Conservation (phyloP, 2,888 invertebrate species). For the Drosophila atripex region DNA sequence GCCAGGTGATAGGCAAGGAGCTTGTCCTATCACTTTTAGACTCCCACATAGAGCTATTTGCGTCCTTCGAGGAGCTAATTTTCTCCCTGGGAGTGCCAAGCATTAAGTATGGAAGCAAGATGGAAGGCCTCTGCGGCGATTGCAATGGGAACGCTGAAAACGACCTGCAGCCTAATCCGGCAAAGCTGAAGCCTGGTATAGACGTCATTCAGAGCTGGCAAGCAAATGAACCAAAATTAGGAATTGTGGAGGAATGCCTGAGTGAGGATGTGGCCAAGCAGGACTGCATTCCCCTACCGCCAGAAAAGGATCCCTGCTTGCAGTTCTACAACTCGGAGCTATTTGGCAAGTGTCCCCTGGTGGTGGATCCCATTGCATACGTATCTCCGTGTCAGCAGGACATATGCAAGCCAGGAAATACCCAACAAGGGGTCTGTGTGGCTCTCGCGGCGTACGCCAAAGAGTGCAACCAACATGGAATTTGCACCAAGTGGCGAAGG, state of each 20-base stretch:
- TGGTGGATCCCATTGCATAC: constrained; percentile 89
- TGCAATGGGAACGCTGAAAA: constrained; percentile 87
- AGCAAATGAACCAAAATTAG: constrained; percentile 84
- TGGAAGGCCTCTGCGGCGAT: constrained; percentile 93
- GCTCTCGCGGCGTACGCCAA: constrained; percentile 89
- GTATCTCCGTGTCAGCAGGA: constrained; percentile 89
- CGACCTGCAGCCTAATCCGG: constrained; percentile 86
- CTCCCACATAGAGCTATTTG: constrained; percentile 89
- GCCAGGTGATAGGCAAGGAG: constrained; percentile 86
- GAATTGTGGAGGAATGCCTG: constrained; percentile 84
- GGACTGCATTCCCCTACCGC: constrained; percentile 85
- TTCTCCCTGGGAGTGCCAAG: constrained; percentile 89
- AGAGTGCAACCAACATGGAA: constrained; percentile 88
- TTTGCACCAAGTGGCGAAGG: constrained; percentile 90
- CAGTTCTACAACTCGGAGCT: constrained; percentile 86
- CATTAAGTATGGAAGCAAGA: constrained; percentile 88
- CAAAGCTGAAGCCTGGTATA: constrained; percentile 68
- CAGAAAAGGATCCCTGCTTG: constrained; percentile 88
- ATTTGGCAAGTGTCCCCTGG: constrained; percentile 89
- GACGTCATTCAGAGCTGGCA: constrained; percentile 86
- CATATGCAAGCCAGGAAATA: constrained; percentile 85
- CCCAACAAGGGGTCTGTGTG: constrained; percentile 86
- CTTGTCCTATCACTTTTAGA: constrained; percentile 87
- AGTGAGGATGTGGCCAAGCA: constrained; percentile 84
- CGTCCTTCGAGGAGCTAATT: constrained; percentile 84